Percentiles rank a stretch among this genome's conserved stretches.
Conservation (phyloP, 35 echinoderm and acorn worm genomes). For the Antedon bifida region DNA sequence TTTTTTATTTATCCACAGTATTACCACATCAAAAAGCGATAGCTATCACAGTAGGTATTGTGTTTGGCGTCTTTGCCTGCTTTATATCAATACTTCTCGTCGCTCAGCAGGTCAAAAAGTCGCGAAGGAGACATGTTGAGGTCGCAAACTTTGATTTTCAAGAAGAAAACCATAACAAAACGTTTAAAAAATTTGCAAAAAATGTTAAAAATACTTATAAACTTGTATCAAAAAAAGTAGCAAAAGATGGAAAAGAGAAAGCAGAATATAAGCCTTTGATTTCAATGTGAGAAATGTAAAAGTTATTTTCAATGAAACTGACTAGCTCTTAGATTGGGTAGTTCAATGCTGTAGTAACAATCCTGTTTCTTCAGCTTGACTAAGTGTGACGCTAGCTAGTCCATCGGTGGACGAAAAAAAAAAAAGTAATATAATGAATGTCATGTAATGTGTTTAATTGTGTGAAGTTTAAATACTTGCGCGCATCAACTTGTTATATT, state of each 20-base stretch:
- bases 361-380: too few species aligned
- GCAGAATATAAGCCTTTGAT: neutral
- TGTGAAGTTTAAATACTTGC: too few species aligned
- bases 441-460: too few species aligned
- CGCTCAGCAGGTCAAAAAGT: slow-evolving; percentile 21
- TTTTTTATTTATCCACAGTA: slow-evolving; percentile 12
- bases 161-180: neutral
- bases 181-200: neutral
- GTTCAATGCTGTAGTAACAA: too few species aligned
- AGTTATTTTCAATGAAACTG: too few species aligned
- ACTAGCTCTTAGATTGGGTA: too few species aligned
- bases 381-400: too few species aligned
- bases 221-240: neutral
- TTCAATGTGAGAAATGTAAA: neutral
- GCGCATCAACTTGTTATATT: too few species aligned
- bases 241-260: neutral
- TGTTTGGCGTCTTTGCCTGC: slow-evolving; percentile 27
- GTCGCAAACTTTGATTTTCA: slow-evolving; percentile 86
- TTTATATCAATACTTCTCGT: slow-evolving; percentile 25
- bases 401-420: too few species aligned
- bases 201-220: neutral
- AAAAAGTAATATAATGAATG: too few species aligned
- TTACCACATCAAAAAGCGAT: neutral
- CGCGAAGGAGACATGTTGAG: slow-evolving; percentile 32
- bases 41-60: slow-evolving; percentile 1